Conservation (phyloP, 2,113 vertebrate genomes). For the Cinclus mexicanus region DNA sequence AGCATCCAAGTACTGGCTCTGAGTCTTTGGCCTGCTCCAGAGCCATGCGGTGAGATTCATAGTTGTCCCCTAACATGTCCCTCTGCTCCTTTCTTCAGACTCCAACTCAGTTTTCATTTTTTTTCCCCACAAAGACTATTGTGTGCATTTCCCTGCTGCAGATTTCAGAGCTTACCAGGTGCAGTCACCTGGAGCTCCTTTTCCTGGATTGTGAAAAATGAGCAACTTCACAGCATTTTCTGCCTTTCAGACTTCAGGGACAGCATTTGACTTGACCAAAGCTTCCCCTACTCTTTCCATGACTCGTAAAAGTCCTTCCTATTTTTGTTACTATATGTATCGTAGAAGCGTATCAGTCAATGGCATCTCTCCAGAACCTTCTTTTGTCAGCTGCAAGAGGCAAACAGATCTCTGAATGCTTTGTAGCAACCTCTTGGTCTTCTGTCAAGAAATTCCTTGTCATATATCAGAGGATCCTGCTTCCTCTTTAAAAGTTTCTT, state of each 20-base stretch:
- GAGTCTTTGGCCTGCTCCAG: not conserved
- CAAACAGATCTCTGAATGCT: not conserved
- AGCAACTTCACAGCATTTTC: not conserved
- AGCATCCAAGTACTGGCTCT: not conserved
- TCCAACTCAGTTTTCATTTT: not conserved
- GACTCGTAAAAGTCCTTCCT: not conserved
- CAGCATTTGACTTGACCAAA: not conserved
- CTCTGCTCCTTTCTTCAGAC: not conserved
- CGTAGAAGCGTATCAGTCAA: not conserved
- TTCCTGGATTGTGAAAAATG: not conserved
- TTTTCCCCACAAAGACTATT: not conserved
- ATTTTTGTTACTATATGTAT: not conserved
- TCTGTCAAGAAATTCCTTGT: slow-evolving; percentile 19
- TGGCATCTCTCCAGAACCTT: not conserved
- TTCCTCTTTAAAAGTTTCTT: not conserved
- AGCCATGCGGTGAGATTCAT: not conserved
- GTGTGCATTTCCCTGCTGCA: not conserved
- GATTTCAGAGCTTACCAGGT: not conserved
- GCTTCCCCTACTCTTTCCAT: not conserved
- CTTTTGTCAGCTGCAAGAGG: not conserved
- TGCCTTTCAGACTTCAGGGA: not conserved
- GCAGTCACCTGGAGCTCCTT: not conserved
- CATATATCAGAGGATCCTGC: not conserved
- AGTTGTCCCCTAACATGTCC: not conserved
- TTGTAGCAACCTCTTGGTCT: not conserved